Conservation (phyloP, 2,797 vertebrate genomes). For the Sphenodon punctatus region DNA sequence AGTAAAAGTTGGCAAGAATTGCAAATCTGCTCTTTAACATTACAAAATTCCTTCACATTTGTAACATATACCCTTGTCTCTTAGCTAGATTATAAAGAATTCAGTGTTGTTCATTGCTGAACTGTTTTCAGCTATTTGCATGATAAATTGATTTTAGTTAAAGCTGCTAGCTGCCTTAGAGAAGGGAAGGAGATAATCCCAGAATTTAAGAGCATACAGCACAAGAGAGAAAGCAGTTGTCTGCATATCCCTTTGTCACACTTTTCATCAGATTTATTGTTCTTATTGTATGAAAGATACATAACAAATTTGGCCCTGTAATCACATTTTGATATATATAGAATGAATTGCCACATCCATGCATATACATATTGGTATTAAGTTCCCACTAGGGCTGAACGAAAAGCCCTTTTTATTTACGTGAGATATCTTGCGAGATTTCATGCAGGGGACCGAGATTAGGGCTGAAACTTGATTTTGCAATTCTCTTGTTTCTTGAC, state of each 20-base stretch:
- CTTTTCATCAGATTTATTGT: background rate
- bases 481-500: no score
- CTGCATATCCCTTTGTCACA: background rate
- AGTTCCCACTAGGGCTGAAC: no score
- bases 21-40: slow-evolving; percentile 37
- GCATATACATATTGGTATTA: background rate
- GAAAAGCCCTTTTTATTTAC: no score
- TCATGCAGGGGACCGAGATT: no score
- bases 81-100: slow-evolving; percentile 25
- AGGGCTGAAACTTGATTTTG: no score
- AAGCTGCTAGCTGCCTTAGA: background rate
- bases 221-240: background rate
- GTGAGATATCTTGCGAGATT: no score
- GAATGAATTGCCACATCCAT: background rate
- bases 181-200: background rate
- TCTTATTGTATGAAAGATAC: background rate
- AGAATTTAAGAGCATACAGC: background rate
- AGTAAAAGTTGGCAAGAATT: background rate
- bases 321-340: background rate
- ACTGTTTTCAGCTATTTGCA: slow-evolving; percentile 25
- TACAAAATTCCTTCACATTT: slow-evolving; percentile 23
- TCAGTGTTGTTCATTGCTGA: background rate
- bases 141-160: slow-evolving; percentile 29
- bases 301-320: background rate
- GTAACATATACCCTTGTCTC: slow-evolving; percentile 34